A percentile compares a stretch with the other conserved stretches of the same genome.
Evolutionary conservation across 1,140 invertebrate species (phyloP).

Genomic region (Lepidurus arcticus): DNA sequence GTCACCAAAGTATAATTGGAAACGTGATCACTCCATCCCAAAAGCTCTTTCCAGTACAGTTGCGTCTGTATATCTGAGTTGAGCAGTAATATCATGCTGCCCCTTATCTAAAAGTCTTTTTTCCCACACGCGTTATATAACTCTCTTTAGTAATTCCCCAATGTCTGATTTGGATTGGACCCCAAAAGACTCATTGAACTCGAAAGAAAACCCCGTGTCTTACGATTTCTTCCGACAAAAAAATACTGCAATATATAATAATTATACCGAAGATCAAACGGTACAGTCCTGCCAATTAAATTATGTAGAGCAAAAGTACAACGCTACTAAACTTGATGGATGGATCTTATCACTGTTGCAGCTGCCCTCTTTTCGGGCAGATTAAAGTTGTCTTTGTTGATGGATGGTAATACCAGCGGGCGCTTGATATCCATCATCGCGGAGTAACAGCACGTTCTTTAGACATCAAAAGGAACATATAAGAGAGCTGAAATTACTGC

Average conservation of each 20-base stretch:
- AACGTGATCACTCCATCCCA: neutral
- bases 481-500: neutral
- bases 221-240: neutral
- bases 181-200: too few relatives aligned
- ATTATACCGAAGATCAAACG: neutral
- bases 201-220: neutral
- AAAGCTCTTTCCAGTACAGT: neutral
- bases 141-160: too few relatives aligned
- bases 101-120: neutral
- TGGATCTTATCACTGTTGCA: neutral
- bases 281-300: neutral
- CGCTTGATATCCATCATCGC: slow-evolving; percentile 5
- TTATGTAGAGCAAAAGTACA: neutral
- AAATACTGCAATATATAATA: neutral
- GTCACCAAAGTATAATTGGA: slow-evolving; percentile 14
- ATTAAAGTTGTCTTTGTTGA: slow-evolving; percentile 4
- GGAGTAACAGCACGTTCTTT: slow-evolving; percentile 14
- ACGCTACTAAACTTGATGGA: neutral
- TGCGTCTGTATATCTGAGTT: neutral
- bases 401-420: neutral
- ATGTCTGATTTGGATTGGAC: too few relatives aligned
- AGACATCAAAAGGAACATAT: neutral
- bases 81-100: neutral
- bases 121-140: too few relatives aligned
- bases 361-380: slow-evolving; percentile 13